These are phyloP conservation scores for Riptortus pedestris DNA, from an alignment of 1,140 invertebrate species.

Conservation along the genomic window DNA sequence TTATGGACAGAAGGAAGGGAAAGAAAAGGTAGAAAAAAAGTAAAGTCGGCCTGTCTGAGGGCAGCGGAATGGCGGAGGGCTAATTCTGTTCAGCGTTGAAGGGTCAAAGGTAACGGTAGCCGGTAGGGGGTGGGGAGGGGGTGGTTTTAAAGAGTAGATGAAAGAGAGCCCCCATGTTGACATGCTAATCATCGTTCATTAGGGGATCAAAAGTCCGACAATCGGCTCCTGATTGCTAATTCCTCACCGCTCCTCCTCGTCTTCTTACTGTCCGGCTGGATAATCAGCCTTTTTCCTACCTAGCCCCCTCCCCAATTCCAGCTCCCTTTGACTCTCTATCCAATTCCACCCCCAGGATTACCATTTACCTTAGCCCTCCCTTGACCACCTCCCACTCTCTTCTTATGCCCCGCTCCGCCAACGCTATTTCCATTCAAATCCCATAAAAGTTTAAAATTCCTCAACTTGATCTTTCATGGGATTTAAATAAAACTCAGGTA, in stretches of 20 bases:
- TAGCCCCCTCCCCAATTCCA: background rate
- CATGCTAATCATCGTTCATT: constrained; percentile 14
- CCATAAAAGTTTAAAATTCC: no score
- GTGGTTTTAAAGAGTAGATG: constrained; percentile 4
- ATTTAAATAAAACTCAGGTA: no score
- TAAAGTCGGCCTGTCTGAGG: background rate
- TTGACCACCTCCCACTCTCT: constrained; percentile 7
- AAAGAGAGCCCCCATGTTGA: constrained; percentile 10
- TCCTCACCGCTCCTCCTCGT: background rate
- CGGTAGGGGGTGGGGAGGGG: no score
- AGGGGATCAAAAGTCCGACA: constrained; percentile 13
- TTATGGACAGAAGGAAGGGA: background rate
- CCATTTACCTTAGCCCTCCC: constrained; percentile 5
- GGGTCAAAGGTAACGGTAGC: constrained; percentile 9
- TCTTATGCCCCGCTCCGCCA: background rate
- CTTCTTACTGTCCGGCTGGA: background rate
- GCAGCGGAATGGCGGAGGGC: background rate
- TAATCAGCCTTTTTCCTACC: constrained; percentile 5
- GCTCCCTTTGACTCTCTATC: no score
- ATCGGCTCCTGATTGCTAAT: constrained; percentile 10
- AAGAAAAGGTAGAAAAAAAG: background rate
- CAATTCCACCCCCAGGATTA: background rate
- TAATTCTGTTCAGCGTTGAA: constrained; percentile 3
- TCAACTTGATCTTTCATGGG: no score
- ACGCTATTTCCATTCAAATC: no score